Base-by-base conservation (phyloP, 2,797 vertebrate genomes). In the Octomys mimax region DNA sequence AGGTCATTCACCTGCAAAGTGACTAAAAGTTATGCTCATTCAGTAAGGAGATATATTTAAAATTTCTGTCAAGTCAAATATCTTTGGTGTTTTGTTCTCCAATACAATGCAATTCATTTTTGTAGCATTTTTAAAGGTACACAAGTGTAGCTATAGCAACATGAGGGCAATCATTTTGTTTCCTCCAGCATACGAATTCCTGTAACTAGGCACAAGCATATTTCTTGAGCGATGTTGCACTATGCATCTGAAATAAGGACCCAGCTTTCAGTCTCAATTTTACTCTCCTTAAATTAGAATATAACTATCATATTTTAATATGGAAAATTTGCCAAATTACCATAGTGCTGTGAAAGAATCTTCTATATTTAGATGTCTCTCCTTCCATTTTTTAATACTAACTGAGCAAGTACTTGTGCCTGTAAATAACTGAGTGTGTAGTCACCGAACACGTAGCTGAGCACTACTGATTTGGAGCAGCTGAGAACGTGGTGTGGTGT, bases 51-150 rank as follows among this genome's bases (percentile, higher is more conserved):
- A 80, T 89, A 66, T 28, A 95, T 90, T 93, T 91, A 92, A 95
- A 96, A 83, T 91, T 95, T 85, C 92, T 96, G 88, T 95, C 88
- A 96, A 92, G 90, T 71, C 89, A 89, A 96, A 95, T 97, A 92
- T 95, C 26, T 57, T 26, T 49, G 87, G 59, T 83, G 94, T 95
- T 87, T 92, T 97, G 14, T 87, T 97, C 26, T 97, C 61, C 88
- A 46, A 2, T 52, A 93, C 68, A 95, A 97, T 97, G 26, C 66
- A 90, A 96, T 95, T 96, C 93, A 73, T 92, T 87, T 96, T 87
- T 97, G 59, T 92, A 78, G 64, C 87, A 39, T 64, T 95, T 96
- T 96, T 94, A 83, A 96, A 84, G 81, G 57, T 14, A 89, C 77
- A 89, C 89, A 91, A 61, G 31, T 59, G 79, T 96, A 92, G 66